Conservation (phyloP, 1,140 invertebrate genomes). For the Helicorthomorpha holstii region DNA sequence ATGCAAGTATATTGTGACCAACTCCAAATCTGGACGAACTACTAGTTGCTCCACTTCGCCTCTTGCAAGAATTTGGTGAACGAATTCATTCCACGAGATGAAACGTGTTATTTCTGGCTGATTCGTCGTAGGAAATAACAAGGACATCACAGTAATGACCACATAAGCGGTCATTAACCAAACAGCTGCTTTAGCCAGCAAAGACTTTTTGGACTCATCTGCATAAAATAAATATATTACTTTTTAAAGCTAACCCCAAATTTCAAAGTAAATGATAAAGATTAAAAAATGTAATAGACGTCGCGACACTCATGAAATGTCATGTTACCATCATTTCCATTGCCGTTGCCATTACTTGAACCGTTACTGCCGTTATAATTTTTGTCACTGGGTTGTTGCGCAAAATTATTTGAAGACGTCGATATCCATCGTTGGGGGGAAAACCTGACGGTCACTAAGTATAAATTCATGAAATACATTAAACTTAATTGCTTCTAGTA, state of each 20-base stretch:
- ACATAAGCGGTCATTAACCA: conserved; percentile 58
- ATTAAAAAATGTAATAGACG: no score
- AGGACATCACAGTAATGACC: conserved; percentile 45
- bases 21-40: conserved; percentile 60
- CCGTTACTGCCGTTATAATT: no score
- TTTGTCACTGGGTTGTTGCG: no score
- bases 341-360: no score
- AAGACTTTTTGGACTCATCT: conserved; percentile 30
- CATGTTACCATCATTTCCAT: no score
- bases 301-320: no score
- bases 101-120: conserved; percentile 51
- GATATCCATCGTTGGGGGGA: no score
- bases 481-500: no score
- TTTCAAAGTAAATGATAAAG: no score
- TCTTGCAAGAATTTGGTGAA: conserved; percentile 76
- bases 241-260: neutral
- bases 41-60: conserved; percentile 81
- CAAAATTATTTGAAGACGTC: no score
- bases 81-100: conserved; percentile 90
- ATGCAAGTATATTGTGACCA: conserved; percentile 63
- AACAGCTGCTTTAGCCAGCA: conserved; percentile 49
- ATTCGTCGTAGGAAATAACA: conserved; percentile 48
- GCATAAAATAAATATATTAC: neutral
- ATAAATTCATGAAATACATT: no score
- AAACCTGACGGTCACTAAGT: no score